Conservation (phyloP, 2,797 vertebrate genomes). For the Toxotes lorentzi region DNA sequence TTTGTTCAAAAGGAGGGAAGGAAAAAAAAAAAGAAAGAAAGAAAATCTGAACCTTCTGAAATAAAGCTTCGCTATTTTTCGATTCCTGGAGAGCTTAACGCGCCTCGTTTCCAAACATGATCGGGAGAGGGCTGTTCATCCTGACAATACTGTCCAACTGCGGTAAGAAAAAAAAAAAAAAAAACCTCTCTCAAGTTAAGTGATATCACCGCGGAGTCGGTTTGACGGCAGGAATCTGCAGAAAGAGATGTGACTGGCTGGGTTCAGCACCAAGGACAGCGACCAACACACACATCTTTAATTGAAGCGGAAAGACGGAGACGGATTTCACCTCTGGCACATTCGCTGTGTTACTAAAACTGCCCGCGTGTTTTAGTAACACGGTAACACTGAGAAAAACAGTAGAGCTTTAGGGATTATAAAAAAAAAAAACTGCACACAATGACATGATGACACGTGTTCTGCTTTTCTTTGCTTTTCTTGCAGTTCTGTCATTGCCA, state of each 20-base stretch:
- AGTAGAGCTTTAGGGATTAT: background rate
- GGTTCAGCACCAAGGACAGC: conserved; percentile 85
- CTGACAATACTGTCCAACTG: conserved; percentile 73
- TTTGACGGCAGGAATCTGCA: conserved; percentile 13
- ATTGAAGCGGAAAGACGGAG: conserved; percentile 29
- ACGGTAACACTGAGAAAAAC: background rate
- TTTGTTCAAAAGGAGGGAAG: conserved; percentile 2
- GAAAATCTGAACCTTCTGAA: conserved; percentile 51
- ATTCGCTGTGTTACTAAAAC: conserved; percentile 2
- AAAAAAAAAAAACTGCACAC: background rate
- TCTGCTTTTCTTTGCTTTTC: conserved; percentile 18
- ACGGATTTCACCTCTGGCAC: conserved; percentile 44
- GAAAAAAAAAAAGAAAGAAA: background rate
- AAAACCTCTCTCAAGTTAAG: conserved; percentile 21
- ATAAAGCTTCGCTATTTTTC: conserved; percentile 58
- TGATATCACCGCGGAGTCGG: background rate
- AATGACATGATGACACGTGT: conserved; percentile 1
- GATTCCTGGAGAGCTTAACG: conserved; percentile 69
- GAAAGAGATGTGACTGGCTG: conserved; percentile 9
- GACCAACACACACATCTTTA: conserved; percentile 4
- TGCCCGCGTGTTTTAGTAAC: conserved; percentile 2
- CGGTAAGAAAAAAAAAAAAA: conserved; percentile 72
- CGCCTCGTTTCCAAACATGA: conserved; percentile 74
- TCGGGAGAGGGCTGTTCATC: conserved; percentile 73
- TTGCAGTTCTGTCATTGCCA: conserved; percentile 82